Base-by-base conservation (phyloP, 1,140 invertebrate species). In the Stegodyphus dumicola region DNA sequence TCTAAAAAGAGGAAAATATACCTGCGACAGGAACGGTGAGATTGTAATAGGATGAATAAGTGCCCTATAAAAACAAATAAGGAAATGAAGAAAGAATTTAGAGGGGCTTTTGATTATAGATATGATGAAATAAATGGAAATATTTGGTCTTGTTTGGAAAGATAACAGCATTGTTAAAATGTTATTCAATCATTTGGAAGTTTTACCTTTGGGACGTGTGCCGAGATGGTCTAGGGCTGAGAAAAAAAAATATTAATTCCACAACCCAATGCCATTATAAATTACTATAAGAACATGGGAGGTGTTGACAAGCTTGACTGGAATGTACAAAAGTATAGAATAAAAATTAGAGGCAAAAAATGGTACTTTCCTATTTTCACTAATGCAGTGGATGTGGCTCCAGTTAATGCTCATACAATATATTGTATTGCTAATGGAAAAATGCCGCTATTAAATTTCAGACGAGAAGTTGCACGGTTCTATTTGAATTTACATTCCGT, bases 21-120 rank as follows among this genome's bases (percentile, higher is more conserved):
- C 73, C 73, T 75, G 73, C 17, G 53, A 75, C 73, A 33, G 73
- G 73, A 75, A 75, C 73, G 73, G 53, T 75, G 73, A 75, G 73
- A 60, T 75, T 75, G n/a, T 75, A 75, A 75, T 75, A 60, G 73
- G 73, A 75, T 75, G 73, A 75, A 75, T 75, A 75, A 75, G n/a
- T 75, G 73, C n/a, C 73, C 53, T 75, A 75, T 75, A 75, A 60
- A 60, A 75, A 75, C 73, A 75, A n/a, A 75, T 75, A 75, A 75
- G 53, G 73, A 75, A 75, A 75, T 75, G 73, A 75, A 75, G 73
- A 75, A 75, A 75, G 15, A 75, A 75, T 75, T 75, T 75, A 74
- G 71, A 74, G 71, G 71, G 71, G 71, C 71, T 74, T 74, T 74
- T 74, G 52, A 74, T 74, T 74, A 74, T 74, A 74, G 71, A 74